Base-by-base conservation (phyloP, 2,113 vertebrate species). In the Ptilorrhoa leucosticta region DNA sequence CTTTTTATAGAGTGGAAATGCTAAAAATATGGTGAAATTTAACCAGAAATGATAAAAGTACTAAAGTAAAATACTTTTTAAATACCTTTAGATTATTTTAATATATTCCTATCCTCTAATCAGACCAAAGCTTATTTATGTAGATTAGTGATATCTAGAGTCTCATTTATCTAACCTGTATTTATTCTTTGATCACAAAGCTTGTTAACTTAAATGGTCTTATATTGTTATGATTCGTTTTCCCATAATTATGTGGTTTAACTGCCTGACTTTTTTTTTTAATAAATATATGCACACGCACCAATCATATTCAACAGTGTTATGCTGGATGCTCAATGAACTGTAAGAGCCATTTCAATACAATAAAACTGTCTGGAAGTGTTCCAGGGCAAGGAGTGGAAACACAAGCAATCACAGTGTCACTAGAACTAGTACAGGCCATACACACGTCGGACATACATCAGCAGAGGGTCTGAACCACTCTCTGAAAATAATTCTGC, bases 331-430 rank as follows among this genome's bases (percentile, higher is more conserved):
- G 96, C 79, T 97, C 98, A 98, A 94, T 98, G 98, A 98, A 98
- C 98, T 98, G 98, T 97, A 97, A 98, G 97, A 98, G 97, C 92
- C 96, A 98, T 98, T 98, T 98, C 97, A 98, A 97, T 97, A 98
- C 97, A 98, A 98, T 98, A 98, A 98, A 98, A 94, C 94, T 97
- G 69, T 68, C 96, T 98, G 98, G 98, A 98, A 97, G 89, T 96
- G 94, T 97, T 97, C 97, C 97, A 98, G 89, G 78, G 83, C 89
- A 95, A 95, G 96, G 94, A 93, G 91, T 96, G 95, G 89, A 98
- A 98, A 98, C 77, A 94, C 48, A 31, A 96, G 90, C 93, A 95
- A 97, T 96, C 94, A 97, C 82, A 93, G 94, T 91, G 88, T 97
- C 95, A 97, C 84, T 68, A 93, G 81, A 89, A 93, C 88, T 77